These are phyloP conservation scores for Gallinago jamesoni DNA, from an alignment of 2,113 vertebrate genomes.

Conservation along the genomic window DNA sequence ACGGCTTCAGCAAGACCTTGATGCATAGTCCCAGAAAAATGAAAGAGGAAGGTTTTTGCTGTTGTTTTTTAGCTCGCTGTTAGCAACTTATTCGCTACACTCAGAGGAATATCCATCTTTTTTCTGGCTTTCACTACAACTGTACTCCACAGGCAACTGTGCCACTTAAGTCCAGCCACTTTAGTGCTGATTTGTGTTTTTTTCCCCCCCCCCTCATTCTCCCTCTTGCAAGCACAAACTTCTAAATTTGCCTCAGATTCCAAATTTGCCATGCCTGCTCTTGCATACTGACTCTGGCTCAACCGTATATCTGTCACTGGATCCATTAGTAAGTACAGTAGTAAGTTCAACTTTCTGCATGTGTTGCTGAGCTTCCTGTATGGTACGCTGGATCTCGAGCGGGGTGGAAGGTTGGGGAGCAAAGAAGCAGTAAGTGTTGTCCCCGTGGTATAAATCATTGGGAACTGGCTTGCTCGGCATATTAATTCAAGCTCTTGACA, in stretches of 20 bases:
- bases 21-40: not conserved
- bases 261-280: conserved; percentile 56
- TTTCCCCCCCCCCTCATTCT: not conserved
- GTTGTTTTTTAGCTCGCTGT: not conserved
- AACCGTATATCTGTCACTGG: conserved; percentile 53
- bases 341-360: conserved; percentile 43
- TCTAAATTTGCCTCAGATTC: conserved; percentile 62
- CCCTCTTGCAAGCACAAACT: not conserved
- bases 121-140: not conserved
- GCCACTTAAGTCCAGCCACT: conserved; percentile 3
- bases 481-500: conserved; percentile 27
- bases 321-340: conserved; percentile 62
- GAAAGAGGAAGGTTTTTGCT: not conserved
- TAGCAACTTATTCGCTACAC: not conserved
- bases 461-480: conserved; percentile 11
- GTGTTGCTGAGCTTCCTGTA: conserved; percentile 20
- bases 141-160: not conserved
- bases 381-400: not conserved
- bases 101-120: not conserved
- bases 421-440: conserved; percentile 18
- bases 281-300: not conserved
- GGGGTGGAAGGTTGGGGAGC: conserved; percentile 2
- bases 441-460: conserved; percentile 16
- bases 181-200: conserved; percentile 38
- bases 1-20: not conserved